Percentiles rank a stretch among this genome's conserved stretches.
These are phyloP conservation scores for Cybosia mesomella DNA, from an alignment of 2,888 invertebrate species.

Conservation along the genomic window DNA sequence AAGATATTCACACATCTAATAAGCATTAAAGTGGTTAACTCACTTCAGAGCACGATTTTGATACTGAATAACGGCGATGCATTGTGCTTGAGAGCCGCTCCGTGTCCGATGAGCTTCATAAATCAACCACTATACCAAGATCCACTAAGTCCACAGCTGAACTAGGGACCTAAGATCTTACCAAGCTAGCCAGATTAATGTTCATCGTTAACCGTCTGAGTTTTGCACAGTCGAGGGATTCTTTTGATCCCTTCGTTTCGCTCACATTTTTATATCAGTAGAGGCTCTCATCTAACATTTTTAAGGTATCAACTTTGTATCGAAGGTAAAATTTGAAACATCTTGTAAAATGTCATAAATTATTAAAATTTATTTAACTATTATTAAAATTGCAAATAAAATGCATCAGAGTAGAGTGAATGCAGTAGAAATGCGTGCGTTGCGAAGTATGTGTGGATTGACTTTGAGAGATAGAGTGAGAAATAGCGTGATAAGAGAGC, in stretches of 20 bases:
- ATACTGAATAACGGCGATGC: slow-evolving; percentile 62
- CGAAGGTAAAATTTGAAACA: background rate
- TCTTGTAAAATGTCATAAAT: background rate
- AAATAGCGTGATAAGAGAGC: no score
- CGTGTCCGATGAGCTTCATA: slow-evolving; percentile 67
- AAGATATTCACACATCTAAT: slow-evolving; percentile 38
- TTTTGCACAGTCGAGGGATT: slow-evolving; percentile 67
- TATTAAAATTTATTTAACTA: no score
- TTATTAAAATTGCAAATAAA: no score
- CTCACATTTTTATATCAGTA: slow-evolving; percentile 47
- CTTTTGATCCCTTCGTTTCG: slow-evolving; percentile 66
- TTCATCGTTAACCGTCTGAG: slow-evolving; percentile 61
- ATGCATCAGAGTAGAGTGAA: no score
- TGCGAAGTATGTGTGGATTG: no score
- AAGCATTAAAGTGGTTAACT: slow-evolving; percentile 46
- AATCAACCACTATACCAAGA: slow-evolving; percentile 37
- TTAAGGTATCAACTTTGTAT: slow-evolving; percentile 1
- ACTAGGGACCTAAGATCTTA: slow-evolving; percentile 39
- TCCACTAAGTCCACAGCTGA: slow-evolving; percentile 23
- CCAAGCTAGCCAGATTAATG: slow-evolving; percentile 55
- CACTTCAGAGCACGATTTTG: slow-evolving; percentile 41
- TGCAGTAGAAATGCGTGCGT: no score
- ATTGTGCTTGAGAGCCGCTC: slow-evolving; percentile 66
- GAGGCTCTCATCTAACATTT: slow-evolving; percentile 17
- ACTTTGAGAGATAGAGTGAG: no score